phyloP scores from a whole-genome alignment of 2,113 vertebrate species.

The Isichthys henryi region DNA sequence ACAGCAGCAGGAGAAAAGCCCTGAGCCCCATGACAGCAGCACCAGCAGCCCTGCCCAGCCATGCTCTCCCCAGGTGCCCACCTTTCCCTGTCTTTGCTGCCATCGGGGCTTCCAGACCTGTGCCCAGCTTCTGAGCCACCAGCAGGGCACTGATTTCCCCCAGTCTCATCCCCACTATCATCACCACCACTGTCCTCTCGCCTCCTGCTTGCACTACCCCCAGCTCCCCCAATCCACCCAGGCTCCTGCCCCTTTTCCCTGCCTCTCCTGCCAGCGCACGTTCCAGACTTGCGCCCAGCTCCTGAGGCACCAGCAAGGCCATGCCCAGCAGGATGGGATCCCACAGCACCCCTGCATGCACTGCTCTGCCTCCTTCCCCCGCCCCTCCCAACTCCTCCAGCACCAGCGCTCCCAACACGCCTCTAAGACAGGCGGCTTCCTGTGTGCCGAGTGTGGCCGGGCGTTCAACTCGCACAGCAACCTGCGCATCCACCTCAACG shows the following conservation, averaged over 20 bases:
- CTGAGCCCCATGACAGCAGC: constrained; percentile 27
- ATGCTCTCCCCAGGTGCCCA: constrained; percentile 35
- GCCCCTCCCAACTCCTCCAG: constrained; percentile 64
- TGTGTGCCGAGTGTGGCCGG: constrained; percentile 64
- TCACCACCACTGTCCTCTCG: constrained; percentile 51
- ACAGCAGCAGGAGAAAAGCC: constrained; percentile 30
- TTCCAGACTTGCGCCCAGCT: constrained; percentile 45
- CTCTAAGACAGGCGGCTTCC: constrained; percentile 52
- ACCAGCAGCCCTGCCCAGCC: constrained; percentile 28
- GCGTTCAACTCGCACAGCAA: constrained; percentile 69
- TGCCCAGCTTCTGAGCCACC: constrained; percentile 35
- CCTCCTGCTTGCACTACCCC: constrained; percentile 48
- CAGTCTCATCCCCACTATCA: constrained; percentile 50
- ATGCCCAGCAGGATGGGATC: constrained; percentile 26
- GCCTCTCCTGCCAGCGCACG: constrained; percentile 52
- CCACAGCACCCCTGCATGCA: constrained; percentile 60
- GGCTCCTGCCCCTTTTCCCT: constrained; percentile 41
- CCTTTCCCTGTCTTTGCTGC: constrained; percentile 58
- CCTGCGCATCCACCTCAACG: constrained; percentile 68
- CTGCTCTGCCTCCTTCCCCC: constrained; percentile 55
- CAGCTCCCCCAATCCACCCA: constrained; percentile 34
- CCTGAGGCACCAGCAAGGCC: constrained; percentile 45
- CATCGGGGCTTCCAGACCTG: constrained; percentile 49
- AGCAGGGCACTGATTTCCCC: constrained; percentile 40
- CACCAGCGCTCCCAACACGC: constrained; percentile 61